phyloP scores from a whole-genome alignment of 2,113 vertebrate species.

The Nibea coibor region DNA sequence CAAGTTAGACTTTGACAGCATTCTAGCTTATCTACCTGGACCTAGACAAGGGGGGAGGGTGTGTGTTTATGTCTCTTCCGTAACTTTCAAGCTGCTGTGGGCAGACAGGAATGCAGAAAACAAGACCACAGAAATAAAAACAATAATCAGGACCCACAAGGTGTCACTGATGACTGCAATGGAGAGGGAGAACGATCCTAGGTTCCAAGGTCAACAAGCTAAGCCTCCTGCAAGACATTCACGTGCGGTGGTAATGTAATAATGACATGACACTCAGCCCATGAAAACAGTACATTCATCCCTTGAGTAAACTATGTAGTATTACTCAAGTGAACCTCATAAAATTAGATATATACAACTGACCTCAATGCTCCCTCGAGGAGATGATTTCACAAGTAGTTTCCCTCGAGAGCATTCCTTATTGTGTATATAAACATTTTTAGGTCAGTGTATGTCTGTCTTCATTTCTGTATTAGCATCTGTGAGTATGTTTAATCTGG shows the following conservation, averaged over 20 bases:
- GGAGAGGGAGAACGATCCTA: conserved; percentile 36
- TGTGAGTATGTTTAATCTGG: conserved; percentile 7
- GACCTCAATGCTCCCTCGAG: conserved; percentile 5
- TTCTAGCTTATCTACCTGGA: conserved; percentile 54
- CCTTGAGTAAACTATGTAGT: conserved; percentile 9
- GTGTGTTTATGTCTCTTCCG: conserved; percentile 16
- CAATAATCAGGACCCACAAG: conserved; percentile 44
- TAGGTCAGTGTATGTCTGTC: neutral
- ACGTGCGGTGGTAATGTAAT: conserved; percentile 25
- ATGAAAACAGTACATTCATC: conserved; percentile 46
- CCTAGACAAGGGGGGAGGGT: conserved; percentile 43
- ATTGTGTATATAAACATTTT: neutral
- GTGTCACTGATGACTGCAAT: conserved; percentile 46
- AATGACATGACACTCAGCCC: conserved; percentile 32
- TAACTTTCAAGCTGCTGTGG: conserved; percentile 29
- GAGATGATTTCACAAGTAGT: neutral
- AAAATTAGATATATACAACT: conserved; percentile 3
- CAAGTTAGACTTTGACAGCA: conserved; percentile 41
- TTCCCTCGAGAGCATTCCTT: neutral
- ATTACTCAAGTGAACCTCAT: conserved; percentile 18
- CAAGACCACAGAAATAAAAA: conserved; percentile 58
- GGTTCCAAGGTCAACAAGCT: conserved; percentile 53
- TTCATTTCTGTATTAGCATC: neutral
- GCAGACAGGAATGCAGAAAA: conserved; percentile 67
- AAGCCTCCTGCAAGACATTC: conserved; percentile 29